phyloP scores from a whole-genome alignment of 2,888 invertebrate genomes.

The Spisula subtruncata region DNA sequence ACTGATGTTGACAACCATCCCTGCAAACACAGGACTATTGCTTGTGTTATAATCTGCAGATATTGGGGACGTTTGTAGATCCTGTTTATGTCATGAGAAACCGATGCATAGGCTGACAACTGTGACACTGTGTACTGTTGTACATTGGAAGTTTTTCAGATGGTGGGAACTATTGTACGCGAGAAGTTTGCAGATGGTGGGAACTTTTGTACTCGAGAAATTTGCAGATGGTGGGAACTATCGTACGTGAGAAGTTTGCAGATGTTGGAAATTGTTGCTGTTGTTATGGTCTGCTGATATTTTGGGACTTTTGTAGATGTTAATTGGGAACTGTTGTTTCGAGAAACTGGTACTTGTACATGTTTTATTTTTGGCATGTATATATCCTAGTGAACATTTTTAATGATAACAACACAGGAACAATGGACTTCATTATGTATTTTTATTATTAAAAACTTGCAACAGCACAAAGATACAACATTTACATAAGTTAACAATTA shows the following conservation, averaged over 20 bases:
- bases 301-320: not conserved
- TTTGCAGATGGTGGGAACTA: too few relatives aligned
- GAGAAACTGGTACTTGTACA: too few relatives aligned
- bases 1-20: too few relatives aligned
- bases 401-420: too few relatives aligned
- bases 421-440: not conserved
- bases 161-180: not conserved
- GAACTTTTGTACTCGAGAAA: too few relatives aligned
- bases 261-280: not conserved
- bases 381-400: too few relatives aligned
- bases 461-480: not conserved
- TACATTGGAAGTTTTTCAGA: not conserved
- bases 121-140: not conserved
- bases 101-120: too few relatives aligned
- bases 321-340: too few relatives aligned
- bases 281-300: not conserved
- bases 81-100: too few relatives aligned
- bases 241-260: not conserved
- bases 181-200: not conserved
- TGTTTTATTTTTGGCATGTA: too few relatives aligned
- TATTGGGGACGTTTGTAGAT: not conserved
- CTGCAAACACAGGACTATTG: too few relatives aligned
- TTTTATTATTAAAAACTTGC: not conserved
- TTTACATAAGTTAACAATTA: not conserved
- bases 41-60: not conserved